A percentile compares a stretch with the other conserved stretches of the same genome.
Conservation (phyloP, 2,888 invertebrate species). For the Apotomis betuletana region DNA sequence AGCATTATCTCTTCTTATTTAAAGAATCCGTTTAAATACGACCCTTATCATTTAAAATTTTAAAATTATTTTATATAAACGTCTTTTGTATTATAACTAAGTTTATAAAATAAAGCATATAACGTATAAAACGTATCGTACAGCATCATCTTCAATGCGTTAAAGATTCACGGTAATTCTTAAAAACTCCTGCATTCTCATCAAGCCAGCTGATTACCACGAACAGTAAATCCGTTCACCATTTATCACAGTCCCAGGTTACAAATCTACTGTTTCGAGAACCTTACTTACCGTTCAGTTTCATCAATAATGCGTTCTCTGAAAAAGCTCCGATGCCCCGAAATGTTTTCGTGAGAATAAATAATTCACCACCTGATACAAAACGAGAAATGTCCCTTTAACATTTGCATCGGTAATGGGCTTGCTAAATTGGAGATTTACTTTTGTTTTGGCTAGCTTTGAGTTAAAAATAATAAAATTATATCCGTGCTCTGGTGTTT, state of each 20-base stretch:
- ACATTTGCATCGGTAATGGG: conserved; percentile 32
- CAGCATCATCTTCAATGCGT: too few species aligned
- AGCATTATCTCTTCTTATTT: too few species aligned
- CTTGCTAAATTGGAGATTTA: conserved; percentile 20
- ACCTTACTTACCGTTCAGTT: conserved; percentile 21
- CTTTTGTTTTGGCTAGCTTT: conserved; percentile 25
- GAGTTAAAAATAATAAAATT: conserved; percentile 11
- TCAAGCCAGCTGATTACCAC: conserved; percentile 5
- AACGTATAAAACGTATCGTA: too few species aligned
- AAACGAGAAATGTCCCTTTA: conserved; percentile 23
- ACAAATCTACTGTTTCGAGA: conserved; percentile 26
- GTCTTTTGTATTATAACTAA: too few species aligned
- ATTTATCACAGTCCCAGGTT: conserved; percentile 24
- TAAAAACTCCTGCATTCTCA: not conserved
- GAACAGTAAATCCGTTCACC: not conserved
- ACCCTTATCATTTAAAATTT: too few species aligned
- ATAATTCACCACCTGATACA: conserved; percentile 25
- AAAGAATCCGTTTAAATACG: too few species aligned
- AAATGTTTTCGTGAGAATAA: conserved; percentile 24
- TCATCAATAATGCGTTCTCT: conserved; percentile 36
- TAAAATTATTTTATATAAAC: too few species aligned
- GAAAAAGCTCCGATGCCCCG: conserved; percentile 12
- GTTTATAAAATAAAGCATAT: too few species aligned
- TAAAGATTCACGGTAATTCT: not conserved
- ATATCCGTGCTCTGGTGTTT: conserved; percentile 1